A percentile compares a stretch with the other conserved stretches of the same genome.
Conservation (phyloP, 2,888 invertebrate genomes). For the Hydrotaea cyrtoneurina region DNA sequence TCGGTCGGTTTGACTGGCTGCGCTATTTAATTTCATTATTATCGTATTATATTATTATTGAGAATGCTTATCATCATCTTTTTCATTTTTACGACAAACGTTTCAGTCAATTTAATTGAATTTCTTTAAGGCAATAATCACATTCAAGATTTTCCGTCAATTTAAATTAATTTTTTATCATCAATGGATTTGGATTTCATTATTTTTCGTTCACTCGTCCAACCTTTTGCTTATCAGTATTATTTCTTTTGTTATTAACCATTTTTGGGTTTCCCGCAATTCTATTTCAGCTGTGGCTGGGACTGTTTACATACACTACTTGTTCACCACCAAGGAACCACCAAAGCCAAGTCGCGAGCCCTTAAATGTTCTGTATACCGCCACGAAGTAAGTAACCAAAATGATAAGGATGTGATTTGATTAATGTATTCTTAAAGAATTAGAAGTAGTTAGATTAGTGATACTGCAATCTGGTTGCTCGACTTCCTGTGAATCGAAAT, state of each 20-base stretch:
- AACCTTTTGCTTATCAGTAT: conserved; percentile 28
- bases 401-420: too few species aligned
- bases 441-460: too few species aligned
- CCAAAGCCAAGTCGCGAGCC: conserved; percentile 76
- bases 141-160: conserved; percentile 46
- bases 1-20: not conserved
- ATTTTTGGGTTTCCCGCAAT: conserved; percentile 20
- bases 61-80: not conserved
- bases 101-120: not conserved
- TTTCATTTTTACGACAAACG: not conserved
- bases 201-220: not conserved
- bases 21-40: conserved; percentile 13
- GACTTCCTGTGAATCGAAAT: too few species aligned
- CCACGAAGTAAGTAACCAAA: conserved; percentile 78
- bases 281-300: conserved; percentile 76
- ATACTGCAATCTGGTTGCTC: too few species aligned
- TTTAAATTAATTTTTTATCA: conserved; percentile 47
- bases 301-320: conserved; percentile 79
- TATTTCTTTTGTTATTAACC: conserved; percentile 14
- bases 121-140: not conserved
- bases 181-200: conserved; percentile 15
- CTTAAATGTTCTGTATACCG: conserved; percentile 79
- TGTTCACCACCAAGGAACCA: conserved; percentile 78
- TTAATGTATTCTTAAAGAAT: too few species aligned
- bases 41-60: not conserved